Conservation (phyloP, 37 sponge, comb jelly and placozoan genomes). For the Theonella swinhoei region DNA sequence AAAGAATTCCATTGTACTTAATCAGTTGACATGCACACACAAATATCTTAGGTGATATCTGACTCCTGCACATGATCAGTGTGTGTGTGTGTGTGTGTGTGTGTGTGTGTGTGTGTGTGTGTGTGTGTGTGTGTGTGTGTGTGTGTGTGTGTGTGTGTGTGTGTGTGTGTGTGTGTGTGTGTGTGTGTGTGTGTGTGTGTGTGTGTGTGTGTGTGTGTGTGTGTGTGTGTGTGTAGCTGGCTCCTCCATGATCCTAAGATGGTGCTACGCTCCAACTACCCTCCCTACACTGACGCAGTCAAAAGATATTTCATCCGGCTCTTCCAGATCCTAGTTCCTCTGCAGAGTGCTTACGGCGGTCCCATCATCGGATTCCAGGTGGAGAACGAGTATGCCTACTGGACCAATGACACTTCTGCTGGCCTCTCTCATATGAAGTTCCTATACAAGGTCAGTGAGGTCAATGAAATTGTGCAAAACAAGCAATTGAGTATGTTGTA, state of each 20-base stretch:
- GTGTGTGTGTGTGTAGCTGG: too few relatives aligned
- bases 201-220: too few relatives aligned
- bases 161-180: too few relatives aligned
- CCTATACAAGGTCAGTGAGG: conserved; percentile 43
- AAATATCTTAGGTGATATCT: too few relatives aligned
- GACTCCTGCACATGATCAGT: too few relatives aligned
- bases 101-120: too few relatives aligned
- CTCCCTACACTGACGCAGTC: conserved; percentile 70
- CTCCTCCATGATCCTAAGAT: conserved; percentile 79
- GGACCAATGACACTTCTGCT: not conserved
- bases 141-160: too few relatives aligned
- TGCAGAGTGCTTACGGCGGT: conserved; percentile 80
- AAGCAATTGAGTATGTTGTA: not conserved
- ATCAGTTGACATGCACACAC: too few relatives aligned
- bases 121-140: too few relatives aligned
- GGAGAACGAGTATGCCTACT: conserved; percentile 77
- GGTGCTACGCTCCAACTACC: conserved; percentile 70
- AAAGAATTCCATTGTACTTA: too few relatives aligned
- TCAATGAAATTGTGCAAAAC: not conserved
- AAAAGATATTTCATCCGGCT: conserved; percentile 66
- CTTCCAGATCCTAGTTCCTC: conserved; percentile 58
- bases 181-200: too few relatives aligned
- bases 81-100: too few relatives aligned
- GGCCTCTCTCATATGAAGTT: conserved; percentile 31
- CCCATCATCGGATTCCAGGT: conserved; percentile 92